Evolutionary conservation across 2,113 vertebrate species (phyloP).

Genomic region (Colinus virginianus): DNA sequence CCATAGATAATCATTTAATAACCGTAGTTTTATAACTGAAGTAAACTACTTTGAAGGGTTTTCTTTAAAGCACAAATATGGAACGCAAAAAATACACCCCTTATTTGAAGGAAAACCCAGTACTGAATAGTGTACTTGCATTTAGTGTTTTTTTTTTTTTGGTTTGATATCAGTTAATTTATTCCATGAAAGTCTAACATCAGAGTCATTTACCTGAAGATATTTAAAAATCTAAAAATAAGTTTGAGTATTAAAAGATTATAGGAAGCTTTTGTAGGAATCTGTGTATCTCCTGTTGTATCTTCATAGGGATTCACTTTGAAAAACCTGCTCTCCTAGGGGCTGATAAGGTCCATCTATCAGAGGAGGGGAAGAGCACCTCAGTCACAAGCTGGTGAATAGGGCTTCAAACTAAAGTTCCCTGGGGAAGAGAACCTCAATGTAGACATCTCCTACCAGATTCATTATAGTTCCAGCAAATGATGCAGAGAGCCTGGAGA

Average conservation of each 20-base stretch:
- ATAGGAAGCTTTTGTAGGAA: not conserved
- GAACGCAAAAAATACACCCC: not conserved
- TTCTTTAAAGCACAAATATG: not conserved
- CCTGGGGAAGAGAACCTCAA: too few species aligned
- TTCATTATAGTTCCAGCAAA: too few species aligned
- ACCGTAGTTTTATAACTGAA: not conserved
- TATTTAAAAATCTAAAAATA: not conserved
- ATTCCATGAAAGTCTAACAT: not conserved
- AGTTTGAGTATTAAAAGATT: not conserved
- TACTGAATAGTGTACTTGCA: not conserved
- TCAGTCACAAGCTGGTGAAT: too few species aligned
- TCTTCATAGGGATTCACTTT: not conserved
- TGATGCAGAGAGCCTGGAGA: too few species aligned
- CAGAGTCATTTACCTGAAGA: not conserved
- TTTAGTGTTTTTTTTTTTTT: not conserved
- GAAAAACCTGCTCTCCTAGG: not conserved
- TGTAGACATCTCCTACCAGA: too few species aligned
- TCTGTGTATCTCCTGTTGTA: not conserved
- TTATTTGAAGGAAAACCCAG: not conserved
- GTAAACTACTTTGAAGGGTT: not conserved
- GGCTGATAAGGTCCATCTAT: too few species aligned
- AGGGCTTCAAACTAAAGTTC: too few species aligned
- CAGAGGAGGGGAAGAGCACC: too few species aligned
- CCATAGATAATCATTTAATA: too few species aligned
- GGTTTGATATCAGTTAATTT: not conserved